Base-by-base conservation (phyloP, 2,888 invertebrate genomes). In the Trichogramma dendrolimi region DNA sequence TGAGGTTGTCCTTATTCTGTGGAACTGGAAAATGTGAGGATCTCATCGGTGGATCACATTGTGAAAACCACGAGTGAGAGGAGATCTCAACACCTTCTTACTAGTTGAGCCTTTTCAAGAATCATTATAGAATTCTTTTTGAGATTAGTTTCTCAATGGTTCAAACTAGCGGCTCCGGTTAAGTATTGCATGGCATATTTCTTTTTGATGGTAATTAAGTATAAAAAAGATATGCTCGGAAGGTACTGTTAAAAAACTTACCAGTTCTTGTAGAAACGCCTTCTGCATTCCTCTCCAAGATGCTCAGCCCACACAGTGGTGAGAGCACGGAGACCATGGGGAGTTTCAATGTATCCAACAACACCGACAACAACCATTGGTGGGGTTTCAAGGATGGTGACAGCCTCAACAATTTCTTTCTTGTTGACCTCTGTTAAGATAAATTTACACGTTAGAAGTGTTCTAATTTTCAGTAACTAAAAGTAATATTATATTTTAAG, bases 251-350 rank as follows among this genome's bases (percentile, higher is more conserved):
- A 47, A 55, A 40, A 58, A 50, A 48, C 55, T 83, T 86, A 99
- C 99, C 99, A 99, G 84, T 99, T 99, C 86, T 98, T 99, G 86
- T 99, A 99, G 87, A 99, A 98, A 71, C 99, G 89, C 78, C 99
- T 91, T 73, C 94, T 90, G 81, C 97, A 98, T 79, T 99, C 99
- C 80, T 99, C 99, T 50, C 95, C 94, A 79, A 99, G 87, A 85
- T 99, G 99, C 81, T 98, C 97, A 55, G 99, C 97, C 93, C 96
- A 99, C 58, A 99, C 89, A 59, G 97, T 96, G 70, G 95, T 93
- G 69, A 99, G 85, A 58, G 95, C 92, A 63, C 97, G 88, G 67
- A 97, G 87, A 74, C 99, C 99, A 81, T 93, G 93, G 54, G 99
- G 99, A 60, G 99, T 99, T 78, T 98, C 96, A 73, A 99, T 96